A percentile compares a stretch with the other conserved stretches of the same genome.
Conservation (phyloP, 2,797 vertebrate species). For the Liparis tanakae region DNA sequence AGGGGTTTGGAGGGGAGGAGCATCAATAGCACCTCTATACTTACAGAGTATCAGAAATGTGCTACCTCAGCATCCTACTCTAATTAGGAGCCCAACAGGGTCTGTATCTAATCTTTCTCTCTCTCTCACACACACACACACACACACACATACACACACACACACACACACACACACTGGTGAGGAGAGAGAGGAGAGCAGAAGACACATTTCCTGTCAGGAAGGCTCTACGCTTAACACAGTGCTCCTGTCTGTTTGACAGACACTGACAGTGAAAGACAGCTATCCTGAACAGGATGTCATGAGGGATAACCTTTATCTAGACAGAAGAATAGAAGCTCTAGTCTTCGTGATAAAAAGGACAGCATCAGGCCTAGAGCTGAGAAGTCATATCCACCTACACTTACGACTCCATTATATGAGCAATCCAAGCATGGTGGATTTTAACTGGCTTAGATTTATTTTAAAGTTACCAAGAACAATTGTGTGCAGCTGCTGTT, state of each 20-base stretch:
- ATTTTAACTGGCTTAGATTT: background rate
- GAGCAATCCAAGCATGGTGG: background rate
- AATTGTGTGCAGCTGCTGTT: background rate
- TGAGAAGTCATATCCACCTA: background rate
- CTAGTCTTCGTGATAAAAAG: conserved; percentile 16
- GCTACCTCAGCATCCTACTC: conserved; percentile 43
- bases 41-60: conserved; percentile 25
- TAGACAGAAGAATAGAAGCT: conserved; percentile 6
- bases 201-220: conserved; percentile 39
- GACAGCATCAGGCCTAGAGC: conserved; percentile 5
- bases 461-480: background rate
- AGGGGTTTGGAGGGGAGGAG: background rate
- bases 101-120: conserved; percentile 22
- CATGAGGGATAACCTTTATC: conserved; percentile 48
- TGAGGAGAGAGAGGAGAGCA: conserved; percentile 15
- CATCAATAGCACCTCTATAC: conserved; percentile 17
- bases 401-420: background rate
- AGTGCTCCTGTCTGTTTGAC: conserved; percentile 34
- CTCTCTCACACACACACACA: background rate
- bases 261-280: conserved; percentile 58
- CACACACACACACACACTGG: background rate
- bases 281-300: conserved; percentile 44
- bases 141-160: background rate
- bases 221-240: conserved; percentile 36
- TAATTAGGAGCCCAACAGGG: conserved; percentile 35